Base-by-base conservation (phyloP, 2,888 invertebrate species). In the Synanthedon tipuliformis region DNA sequence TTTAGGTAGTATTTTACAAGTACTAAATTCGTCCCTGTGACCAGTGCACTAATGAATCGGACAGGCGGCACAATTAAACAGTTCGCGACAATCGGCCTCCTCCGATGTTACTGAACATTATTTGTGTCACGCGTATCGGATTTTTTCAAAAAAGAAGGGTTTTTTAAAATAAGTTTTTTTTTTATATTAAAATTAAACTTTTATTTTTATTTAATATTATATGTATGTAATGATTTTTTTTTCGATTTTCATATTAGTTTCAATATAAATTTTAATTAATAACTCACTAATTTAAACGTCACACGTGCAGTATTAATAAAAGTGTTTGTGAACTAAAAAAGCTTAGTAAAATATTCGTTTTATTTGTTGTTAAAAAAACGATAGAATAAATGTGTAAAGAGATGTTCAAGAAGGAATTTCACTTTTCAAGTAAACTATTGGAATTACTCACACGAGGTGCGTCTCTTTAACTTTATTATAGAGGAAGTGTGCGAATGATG, bases 1-100 rank as follows among this genome's bases (percentile, higher is more conserved):
- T 23, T 23, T 23, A 23, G 45, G n/a, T 45, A 13, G 45, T 45
- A 13, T n/a, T 13, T 13, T 41, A 8, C n/a, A 41, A 41, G n/a
- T 3, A 15, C 16, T 11, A 49, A 16, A 65, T 64, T 71, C 85
- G 77, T 61, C 85, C 78, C 86, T 86, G 86, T 45, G 45, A 1
- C 61, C 68, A 72, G 66, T 78, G 77, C 76, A 80, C 81, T 86
- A 85, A 86, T 84, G 85, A 84, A 84, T 84, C 83, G 82, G 81
- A 80, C 74, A 34, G 34, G 34, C 77, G 75, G 73, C 74, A 84
- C 83, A 85, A 86, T 86, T 82, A 85, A 82, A 78, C 79, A 81
- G 81, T 83, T 79, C 76, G 78, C 77, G 78, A 75, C 81, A 77
- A 80, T 67, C 78, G 71, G 64, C 69, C 73, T 66, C 71, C 64